Percentiles rank a stretch among this genome's conserved stretches.
These are phyloP conservation scores for Ceratina australensis DNA, from an alignment of 1,140 invertebrate species.

Conservation along the genomic window DNA sequence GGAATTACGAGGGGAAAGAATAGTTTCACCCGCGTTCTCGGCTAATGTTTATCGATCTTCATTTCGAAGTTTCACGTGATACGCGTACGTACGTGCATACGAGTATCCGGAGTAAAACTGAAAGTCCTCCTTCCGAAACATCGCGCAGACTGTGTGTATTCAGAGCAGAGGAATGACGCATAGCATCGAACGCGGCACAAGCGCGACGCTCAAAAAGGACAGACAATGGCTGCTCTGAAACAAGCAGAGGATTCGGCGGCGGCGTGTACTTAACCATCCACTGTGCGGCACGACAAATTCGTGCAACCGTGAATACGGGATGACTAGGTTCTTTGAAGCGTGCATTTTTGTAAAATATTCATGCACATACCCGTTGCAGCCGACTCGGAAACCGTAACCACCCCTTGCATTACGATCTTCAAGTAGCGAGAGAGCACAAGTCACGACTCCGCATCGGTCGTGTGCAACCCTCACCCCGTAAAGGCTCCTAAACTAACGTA, in stretches of 20 bases:
- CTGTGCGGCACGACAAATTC: constrained; percentile 30
- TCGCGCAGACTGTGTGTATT: neutral
- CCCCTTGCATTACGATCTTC: constrained; percentile 34
- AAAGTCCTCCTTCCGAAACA: no score
- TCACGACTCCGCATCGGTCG: constrained; percentile 20
- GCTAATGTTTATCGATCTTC: constrained; percentile 48
- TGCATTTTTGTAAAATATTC: constrained; percentile 66
- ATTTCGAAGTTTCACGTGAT: constrained; percentile 35
- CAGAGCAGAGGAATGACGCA: neutral
- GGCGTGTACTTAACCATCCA: neutral
- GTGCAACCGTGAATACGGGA: constrained; percentile 55
- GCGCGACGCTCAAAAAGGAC: constrained; percentile 16
- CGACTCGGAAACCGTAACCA: constrained; percentile 50
- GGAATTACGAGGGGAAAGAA: neutral
- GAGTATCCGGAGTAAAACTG: no score
- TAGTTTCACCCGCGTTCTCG: constrained; percentile 12
- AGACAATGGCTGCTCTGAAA: constrained; percentile 32
- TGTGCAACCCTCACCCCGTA: constrained; percentile 1
- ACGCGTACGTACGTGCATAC: no score
- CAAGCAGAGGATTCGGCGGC: neutral
- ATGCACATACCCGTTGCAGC: constrained; percentile 17
- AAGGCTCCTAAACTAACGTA: constrained; percentile 12
- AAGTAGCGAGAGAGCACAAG: constrained; percentile 33
- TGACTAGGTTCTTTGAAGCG: constrained; percentile 49
- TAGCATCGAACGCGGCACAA: neutral